Evolutionary conservation across 2,888 invertebrate genomes (phyloP), one percentile per base, ranked within the genome.

Genomic region (Ophonus ardosiacus): DNA sequence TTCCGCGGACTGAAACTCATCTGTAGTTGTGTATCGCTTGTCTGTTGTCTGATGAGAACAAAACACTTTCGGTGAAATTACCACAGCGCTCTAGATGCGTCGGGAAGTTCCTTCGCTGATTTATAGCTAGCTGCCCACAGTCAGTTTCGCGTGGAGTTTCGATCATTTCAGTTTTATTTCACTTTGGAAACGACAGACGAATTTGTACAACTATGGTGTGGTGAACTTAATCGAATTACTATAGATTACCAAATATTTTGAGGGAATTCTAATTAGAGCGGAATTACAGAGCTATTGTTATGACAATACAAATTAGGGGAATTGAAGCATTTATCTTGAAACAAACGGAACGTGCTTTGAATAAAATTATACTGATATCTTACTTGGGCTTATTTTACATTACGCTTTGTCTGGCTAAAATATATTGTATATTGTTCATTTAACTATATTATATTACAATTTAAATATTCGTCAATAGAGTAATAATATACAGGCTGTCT

Each of bases 41-140:
- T 63, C 43, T 63, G 68, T 81, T 81, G 81, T 81, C 56, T 81
- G 81, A 81, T 81, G 81, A 81, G 81, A 65, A 81, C 80, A 80
- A 80, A 80, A 80, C 65, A 81, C 81, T 81, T 81, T 65, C 51
- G 51, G 65, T 74, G 65, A 68, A 80, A 81, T 81, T 81, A 81
- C 81, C 31, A 21, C 63, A 65, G 56, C 65, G 81, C 80, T 15
- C 65, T 63, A 38, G 57, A 80, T 80, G 15, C 78, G 17, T 17
- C 78, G 17, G 15, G 57, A 57, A 57, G 78, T 78, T 78, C 57
- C n/a, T 24, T 10, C 43, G 6, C 57, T 79, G 79, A 79, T 79
- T 79, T 79, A 79, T 79, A n/a, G 59, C 57, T 78, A 31, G n/a
- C 61, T 61, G 31, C 79, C 40, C 68, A 17, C 43, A 13, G 43